Percentiles rank a stretch among this genome's conserved stretches.
Conservation (phyloP, 2,888 invertebrate genomes). For the Blomia tropicalis region DNA sequence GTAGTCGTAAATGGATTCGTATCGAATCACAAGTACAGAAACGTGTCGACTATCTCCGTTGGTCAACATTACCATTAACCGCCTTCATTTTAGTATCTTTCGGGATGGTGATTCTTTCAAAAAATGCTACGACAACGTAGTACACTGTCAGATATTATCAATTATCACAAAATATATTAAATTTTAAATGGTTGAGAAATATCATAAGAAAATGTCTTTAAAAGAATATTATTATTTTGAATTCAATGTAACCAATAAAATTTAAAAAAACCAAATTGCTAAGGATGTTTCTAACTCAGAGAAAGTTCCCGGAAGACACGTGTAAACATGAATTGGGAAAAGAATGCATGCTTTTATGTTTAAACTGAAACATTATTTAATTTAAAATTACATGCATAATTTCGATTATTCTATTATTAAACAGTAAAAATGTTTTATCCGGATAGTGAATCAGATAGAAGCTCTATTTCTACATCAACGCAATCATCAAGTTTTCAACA, state of each 20-base stretch:
- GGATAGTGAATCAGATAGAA: neutral
- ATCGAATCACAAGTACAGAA: constrained; percentile 17
- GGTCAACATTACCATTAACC: constrained; percentile 61
- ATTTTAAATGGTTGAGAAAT: neutral
- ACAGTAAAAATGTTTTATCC: neutral
- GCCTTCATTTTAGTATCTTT: constrained; percentile 58
- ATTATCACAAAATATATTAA: too few relatives aligned
- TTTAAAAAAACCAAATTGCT: neutral
- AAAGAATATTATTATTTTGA: neutral
- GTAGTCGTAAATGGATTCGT: constrained; percentile 66
- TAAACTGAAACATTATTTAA: neutral
- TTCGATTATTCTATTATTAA: neutral
- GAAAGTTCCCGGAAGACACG: neutral
- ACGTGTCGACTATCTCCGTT: constrained; percentile 44
- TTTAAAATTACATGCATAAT: neutral
- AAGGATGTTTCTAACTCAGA: neutral
- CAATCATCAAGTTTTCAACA: neutral
- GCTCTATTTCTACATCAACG: neutral
- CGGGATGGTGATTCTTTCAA: constrained; percentile 33
- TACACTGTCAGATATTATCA: too few relatives aligned
- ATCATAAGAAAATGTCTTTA: neutral
- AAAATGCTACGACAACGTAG: neutral
- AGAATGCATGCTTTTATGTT: neutral
- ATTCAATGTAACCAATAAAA: neutral
- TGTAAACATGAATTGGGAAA: neutral